A percentile compares a stretch with the other conserved stretches of the same genome.
Evolutionary conservation across 2,113 vertebrate species (phyloP).

Genomic region (Canis aureus): DNA sequence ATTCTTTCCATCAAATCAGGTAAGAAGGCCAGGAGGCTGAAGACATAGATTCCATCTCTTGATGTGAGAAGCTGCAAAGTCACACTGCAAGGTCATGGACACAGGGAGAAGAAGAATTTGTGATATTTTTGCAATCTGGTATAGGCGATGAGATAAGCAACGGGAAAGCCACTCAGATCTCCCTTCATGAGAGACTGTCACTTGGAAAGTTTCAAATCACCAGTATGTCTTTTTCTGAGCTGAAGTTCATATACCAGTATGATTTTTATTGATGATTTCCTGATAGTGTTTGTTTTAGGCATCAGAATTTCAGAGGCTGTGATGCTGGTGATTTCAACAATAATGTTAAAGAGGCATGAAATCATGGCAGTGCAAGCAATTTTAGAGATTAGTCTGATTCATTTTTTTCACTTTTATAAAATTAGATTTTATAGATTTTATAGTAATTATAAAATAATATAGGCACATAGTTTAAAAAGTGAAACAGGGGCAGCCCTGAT

Average conservation of each 20-base stretch:
- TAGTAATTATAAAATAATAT: background rate
- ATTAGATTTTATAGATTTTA: background rate
- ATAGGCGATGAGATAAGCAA: background rate
- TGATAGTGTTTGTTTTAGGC: background rate
- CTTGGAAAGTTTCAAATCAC: background rate
- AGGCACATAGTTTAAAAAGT: background rate
- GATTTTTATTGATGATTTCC: background rate
- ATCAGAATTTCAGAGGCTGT: background rate
- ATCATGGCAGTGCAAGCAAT: background rate
- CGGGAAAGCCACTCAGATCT: background rate
- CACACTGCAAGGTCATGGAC: background rate
- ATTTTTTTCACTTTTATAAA: background rate
- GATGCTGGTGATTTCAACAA: background rate
- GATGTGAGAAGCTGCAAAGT: background rate
- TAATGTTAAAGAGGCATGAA: background rate
- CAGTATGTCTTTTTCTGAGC: background rate
- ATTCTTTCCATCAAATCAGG: background rate
- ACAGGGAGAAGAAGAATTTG: background rate
- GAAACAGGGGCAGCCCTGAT: background rate
- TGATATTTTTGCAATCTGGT: background rate
- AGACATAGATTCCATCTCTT: background rate
- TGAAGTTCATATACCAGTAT: background rate
- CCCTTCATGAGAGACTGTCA: background rate
- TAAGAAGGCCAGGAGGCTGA: background rate
- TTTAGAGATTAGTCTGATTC: background rate